These are phyloP conservation scores for Sebastes hopkinsi DNA, from an alignment of 2,797 vertebrate species.

Conservation along the genomic window DNA sequence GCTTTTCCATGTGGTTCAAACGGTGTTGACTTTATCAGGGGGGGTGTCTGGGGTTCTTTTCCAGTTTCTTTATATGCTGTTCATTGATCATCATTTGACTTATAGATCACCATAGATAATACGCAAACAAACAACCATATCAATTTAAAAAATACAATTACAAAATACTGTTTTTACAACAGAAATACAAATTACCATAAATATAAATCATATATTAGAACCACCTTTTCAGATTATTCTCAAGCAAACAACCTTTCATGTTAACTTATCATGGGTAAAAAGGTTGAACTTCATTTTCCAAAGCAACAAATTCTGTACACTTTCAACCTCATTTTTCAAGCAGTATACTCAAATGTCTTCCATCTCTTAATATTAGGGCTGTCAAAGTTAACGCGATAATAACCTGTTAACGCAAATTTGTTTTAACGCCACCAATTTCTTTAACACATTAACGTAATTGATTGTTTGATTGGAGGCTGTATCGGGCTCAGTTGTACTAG, in stretches of 20 bases:
- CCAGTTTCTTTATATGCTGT: not conserved
- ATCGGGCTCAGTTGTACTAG: too few relatives aligned
- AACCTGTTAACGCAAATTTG: too few relatives aligned
- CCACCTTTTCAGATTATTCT: not conserved
- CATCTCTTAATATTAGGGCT: not conserved
- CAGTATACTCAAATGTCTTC: not conserved
- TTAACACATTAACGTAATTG: too few relatives aligned
- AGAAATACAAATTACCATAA: not conserved
- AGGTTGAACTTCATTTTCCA: not conserved
- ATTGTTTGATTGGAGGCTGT: too few relatives aligned
- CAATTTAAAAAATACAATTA: not conserved
- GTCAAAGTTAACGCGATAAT: too few relatives aligned
- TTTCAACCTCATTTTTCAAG: not conserved
- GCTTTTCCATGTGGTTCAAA: conserved; percentile 1
- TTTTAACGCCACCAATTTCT: too few relatives aligned
- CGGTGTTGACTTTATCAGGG: too few relatives aligned
- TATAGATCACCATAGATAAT: not conserved
- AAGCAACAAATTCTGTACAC: not conserved
- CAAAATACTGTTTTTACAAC: not conserved
- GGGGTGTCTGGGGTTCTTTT: not conserved
- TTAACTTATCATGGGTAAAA: not conserved
- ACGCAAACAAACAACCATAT: not conserved
- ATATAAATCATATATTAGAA: not conserved
- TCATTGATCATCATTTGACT: not conserved
- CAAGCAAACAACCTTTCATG: not conserved